Base-by-base conservation (phyloP, 2,888 invertebrate species). In the Eubasilissa splendida region DNA sequence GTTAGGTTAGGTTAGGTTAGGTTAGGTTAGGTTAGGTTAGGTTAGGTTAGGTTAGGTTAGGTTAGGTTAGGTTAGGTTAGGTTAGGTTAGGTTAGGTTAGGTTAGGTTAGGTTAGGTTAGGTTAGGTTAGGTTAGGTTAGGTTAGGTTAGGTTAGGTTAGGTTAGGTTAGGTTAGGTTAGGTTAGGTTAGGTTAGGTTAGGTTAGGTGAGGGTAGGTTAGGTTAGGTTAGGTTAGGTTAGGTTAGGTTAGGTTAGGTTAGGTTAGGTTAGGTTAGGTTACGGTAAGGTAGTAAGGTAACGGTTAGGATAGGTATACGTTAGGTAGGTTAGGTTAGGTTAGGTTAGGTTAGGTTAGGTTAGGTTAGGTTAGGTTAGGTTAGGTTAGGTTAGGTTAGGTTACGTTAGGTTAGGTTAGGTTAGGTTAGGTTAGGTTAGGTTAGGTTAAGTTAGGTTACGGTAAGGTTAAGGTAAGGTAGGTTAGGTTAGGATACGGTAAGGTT, bases 11-110 rank as follows among this genome's bases (percentile, higher is more conserved):
- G 71, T 71, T 71, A 71, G 71, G 71, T 71, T 71, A 80, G 80
- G 80, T 80, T 80, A 80, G 80, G 80, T 80, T 80, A 76, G 80
- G 80, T 80, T 80, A 80, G 80, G 80, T 80, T 80, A 80, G 80
- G 80, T 76, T 80, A 80, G 80, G 80, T 80, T 80, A 80, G 68
- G 80, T 76, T 80, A 80, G 80, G 80, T 80, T 80, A 80, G 79
- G 80, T 76, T 80, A 76, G 80, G 80, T 80, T 80, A 80, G 80
- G 80, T 80, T 80, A 80, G 76, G 80, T 75, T 80, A 76, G 76
- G 80, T 68, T 80, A 76, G 80, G 80, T 80, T 80, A 53, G 63
- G 76, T 65, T 31, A 42, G 60, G 60, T 31, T 42, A n/a, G 42
- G 58, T 53, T 76, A 60, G 60, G 76, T 76, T 76, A 76, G 76